These are phyloP conservation scores for Leptopilina myrica DNA, from an alignment of 2,888 invertebrate genomes.

Conservation along the genomic window DNA sequence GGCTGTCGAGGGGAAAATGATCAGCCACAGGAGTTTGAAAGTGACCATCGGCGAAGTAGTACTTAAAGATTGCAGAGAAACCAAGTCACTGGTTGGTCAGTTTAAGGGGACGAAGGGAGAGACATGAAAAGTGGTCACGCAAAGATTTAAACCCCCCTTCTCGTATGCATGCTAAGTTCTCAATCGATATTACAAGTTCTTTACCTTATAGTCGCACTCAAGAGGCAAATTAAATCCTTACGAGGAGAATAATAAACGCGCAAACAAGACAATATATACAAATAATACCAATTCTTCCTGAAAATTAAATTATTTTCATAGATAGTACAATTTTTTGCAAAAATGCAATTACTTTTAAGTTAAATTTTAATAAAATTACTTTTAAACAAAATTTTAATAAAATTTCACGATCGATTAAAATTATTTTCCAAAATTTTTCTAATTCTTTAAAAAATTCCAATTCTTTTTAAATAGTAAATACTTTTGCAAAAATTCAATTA, in stretches of 20 bases:
- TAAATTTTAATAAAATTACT: no score
- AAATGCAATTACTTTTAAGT: no score
- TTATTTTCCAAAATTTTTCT: no score
- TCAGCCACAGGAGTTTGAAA: conserved; percentile 49
- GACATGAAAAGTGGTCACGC: conserved; percentile 68
- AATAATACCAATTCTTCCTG: no score
- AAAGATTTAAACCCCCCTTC: conserved; percentile 65
- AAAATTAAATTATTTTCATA: no score
- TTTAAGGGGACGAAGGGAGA: conserved; percentile 60
- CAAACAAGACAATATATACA: background rate
- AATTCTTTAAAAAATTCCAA: no score
- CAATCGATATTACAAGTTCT: conserved; percentile 67
- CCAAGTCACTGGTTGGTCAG: conserved; percentile 71
- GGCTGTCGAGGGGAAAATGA: conserved; percentile 52
- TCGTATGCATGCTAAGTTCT: conserved; percentile 44
- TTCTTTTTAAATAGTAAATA: no score
- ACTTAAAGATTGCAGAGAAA: conserved; percentile 71
- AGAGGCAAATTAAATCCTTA: conserved; percentile 49
- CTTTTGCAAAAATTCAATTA: no score
- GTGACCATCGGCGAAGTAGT: conserved; percentile 60
- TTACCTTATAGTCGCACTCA: conserved; percentile 56
- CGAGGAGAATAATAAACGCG: conserved; percentile 17
- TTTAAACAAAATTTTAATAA: no score
- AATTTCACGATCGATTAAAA: no score
- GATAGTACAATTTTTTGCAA: no score